phyloP scores from a whole-genome alignment of 2,113 vertebrate genomes.

The Maccullochella peelii region DNA sequence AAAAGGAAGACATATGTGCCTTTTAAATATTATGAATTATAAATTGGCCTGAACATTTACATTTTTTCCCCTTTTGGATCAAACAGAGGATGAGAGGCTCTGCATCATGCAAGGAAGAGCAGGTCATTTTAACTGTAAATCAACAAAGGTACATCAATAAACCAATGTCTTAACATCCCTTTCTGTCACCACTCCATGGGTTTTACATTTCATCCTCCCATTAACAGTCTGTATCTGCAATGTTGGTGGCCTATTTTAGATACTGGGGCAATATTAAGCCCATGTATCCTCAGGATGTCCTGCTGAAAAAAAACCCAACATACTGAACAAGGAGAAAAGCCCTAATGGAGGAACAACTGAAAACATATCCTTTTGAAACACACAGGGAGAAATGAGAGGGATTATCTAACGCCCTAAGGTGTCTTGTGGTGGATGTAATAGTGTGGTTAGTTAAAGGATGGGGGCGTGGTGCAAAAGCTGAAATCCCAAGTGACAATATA shows the following conservation, averaged over 20 bases:
- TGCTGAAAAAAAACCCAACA: slow-evolving; percentile 23
- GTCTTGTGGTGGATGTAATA: slow-evolving; percentile 5
- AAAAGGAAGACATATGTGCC: not conserved
- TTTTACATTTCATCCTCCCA: slow-evolving; percentile 38
- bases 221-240: slow-evolving; percentile 38
- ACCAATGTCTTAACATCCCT: slow-evolving; percentile 53
- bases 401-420: slow-evolving; percentile 52
- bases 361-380: slow-evolving; percentile 44
- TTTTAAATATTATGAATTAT: not conserved
- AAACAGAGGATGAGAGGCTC: slow-evolving; percentile 30
- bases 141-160: slow-evolving; percentile 67
- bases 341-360: slow-evolving; percentile 39
- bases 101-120: slow-evolving; percentile 43
- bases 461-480: slow-evolving; percentile 11
- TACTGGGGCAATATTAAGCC: slow-evolving; percentile 36
- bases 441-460: not conserved
- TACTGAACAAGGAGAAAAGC: slow-evolving; percentile 13
- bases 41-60: not conserved
- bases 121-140: slow-evolving; percentile 62
- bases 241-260: slow-evolving; percentile 69
- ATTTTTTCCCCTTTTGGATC: slow-evolving; percentile 1
- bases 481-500: slow-evolving; percentile 29
- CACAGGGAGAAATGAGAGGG: slow-evolving; percentile 38
- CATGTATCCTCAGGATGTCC: slow-evolving; percentile 51
- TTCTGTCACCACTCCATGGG: slow-evolving; percentile 27